Conservation (phyloP, 2,888 invertebrate genomes). For the Dynastes tityus region DNA sequence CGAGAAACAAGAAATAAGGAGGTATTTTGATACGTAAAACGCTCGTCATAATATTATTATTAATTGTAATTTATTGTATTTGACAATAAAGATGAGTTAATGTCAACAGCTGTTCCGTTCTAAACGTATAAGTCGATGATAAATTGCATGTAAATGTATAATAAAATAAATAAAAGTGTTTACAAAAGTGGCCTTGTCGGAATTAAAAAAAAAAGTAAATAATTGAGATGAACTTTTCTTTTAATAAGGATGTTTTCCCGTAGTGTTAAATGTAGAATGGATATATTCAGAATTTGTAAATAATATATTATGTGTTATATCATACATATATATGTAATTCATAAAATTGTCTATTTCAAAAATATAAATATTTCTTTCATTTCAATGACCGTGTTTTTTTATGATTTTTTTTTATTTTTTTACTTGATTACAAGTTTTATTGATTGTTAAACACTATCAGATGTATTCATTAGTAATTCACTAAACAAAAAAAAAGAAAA, state of each 20-base stretch:
- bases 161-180: constrained; percentile 50
- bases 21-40: background rate
- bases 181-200: constrained; percentile 58
- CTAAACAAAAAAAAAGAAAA: no score
- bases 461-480: no score
- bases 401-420: background rate
- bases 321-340: constrained; percentile 58
- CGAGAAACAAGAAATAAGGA: no score
- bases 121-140: constrained; percentile 21
- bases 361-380: constrained; percentile 52
- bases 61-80: constrained; percentile 43
- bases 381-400: constrained; percentile 38
- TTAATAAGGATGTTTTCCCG: constrained; percentile 41
- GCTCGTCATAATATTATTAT: background rate
- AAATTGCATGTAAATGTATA: constrained; percentile 45
- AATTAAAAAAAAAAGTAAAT: constrained; percentile 43
- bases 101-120: constrained; percentile 12
- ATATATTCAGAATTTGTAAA: constrained; percentile 55
- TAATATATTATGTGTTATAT: constrained; percentile 59
- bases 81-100: constrained; percentile 48
- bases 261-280: constrained; percentile 51
- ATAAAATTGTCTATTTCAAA: constrained; percentile 59
- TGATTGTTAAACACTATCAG: no score
- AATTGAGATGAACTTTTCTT: constrained; percentile 46
- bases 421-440: background rate